phyloP scores from a whole-genome alignment of 2,888 invertebrate species.

The Cloeon dipterum region DNA sequence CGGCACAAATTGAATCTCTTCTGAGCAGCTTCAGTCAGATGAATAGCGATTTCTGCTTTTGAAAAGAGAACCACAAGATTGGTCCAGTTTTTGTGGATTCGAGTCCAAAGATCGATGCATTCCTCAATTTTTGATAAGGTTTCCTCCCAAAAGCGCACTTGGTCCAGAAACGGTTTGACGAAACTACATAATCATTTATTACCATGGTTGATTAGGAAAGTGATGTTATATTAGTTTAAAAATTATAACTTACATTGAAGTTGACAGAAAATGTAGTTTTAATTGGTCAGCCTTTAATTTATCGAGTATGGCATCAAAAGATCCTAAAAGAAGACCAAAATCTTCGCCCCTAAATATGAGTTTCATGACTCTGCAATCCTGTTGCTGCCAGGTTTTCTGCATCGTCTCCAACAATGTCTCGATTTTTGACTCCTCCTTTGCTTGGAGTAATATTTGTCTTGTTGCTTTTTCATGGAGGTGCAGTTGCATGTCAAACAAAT shows the following conservation, averaged over 20 bases:
- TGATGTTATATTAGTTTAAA: not conserved
- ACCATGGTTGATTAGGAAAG: not conserved
- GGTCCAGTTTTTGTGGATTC: slow-evolving; percentile 73
- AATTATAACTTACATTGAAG: slow-evolving; percentile 37
- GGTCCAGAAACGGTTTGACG: not conserved
- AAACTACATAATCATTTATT: not conserved
- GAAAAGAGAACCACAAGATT: slow-evolving; percentile 83
- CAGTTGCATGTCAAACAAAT: slow-evolving; percentile 82
- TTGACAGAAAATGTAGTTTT: slow-evolving; percentile 77
- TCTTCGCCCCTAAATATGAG: slow-evolving; percentile 38
- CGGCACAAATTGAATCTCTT: slow-evolving; percentile 80
- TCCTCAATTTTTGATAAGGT: not conserved
- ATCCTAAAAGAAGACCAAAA: slow-evolving; percentile 56
- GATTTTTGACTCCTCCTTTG: slow-evolving; percentile 75
- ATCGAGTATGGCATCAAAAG: slow-evolving; percentile 60
- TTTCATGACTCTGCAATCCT: slow-evolving; percentile 18
- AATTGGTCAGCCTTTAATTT: slow-evolving; percentile 73
- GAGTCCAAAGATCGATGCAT: slow-evolving; percentile 42
- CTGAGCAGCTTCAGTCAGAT: slow-evolving; percentile 63
- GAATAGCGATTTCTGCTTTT: slow-evolving; percentile 65
- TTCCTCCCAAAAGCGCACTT: not conserved
- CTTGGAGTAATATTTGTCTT: slow-evolving; percentile 65
- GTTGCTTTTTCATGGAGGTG: slow-evolving; percentile 61
- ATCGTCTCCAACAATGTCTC: slow-evolving; percentile 72
- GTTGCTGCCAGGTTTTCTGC: slow-evolving; percentile 26